These are phyloP conservation scores for Macquaria australasica DNA, from an alignment of 2,113 vertebrate genomes.

Conservation along the genomic window DNA sequence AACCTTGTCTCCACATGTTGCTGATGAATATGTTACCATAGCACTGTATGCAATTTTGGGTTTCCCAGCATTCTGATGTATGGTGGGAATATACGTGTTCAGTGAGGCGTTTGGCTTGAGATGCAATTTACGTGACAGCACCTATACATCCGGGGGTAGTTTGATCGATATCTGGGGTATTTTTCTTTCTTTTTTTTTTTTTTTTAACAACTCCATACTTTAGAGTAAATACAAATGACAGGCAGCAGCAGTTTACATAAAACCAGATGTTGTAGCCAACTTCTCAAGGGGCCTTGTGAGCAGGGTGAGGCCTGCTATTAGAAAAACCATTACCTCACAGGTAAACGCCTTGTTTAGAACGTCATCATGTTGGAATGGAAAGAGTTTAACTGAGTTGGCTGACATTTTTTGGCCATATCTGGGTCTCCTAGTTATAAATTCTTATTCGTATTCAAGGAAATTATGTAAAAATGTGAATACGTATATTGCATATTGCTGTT, in stretches of 20 bases:
- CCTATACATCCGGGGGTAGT: conserved; percentile 60
- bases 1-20: conserved; percentile 68
- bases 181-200: conserved; percentile 7
- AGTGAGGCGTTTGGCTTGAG: conserved; percentile 63
- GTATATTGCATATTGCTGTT: not conserved
- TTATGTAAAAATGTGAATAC: not conserved
- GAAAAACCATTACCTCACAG: conserved; percentile 60
- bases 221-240: conserved; percentile 60
- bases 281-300: conserved; percentile 22
- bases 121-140: conserved; percentile 71
- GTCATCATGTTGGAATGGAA: conserved; percentile 23
- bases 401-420: not conserved
- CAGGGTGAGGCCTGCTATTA: conserved; percentile 34
- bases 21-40: conserved; percentile 70
- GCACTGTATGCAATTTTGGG: conserved; percentile 61
- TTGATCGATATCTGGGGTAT: conserved; percentile 56
- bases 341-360: conserved; percentile 35
- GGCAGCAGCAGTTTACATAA: conserved; percentile 47
- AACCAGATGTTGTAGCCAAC: conserved; percentile 57
- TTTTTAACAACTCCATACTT: conserved; percentile 30
- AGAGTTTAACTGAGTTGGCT: not conserved
- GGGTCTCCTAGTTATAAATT: not conserved
- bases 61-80: conserved; percentile 66
- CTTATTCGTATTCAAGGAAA: not conserved
- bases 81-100: conserved; percentile 61